Evolutionary conservation across 2,113 vertebrate genomes (phyloP).

Genomic region (Argyrosomus japonicus): DNA sequence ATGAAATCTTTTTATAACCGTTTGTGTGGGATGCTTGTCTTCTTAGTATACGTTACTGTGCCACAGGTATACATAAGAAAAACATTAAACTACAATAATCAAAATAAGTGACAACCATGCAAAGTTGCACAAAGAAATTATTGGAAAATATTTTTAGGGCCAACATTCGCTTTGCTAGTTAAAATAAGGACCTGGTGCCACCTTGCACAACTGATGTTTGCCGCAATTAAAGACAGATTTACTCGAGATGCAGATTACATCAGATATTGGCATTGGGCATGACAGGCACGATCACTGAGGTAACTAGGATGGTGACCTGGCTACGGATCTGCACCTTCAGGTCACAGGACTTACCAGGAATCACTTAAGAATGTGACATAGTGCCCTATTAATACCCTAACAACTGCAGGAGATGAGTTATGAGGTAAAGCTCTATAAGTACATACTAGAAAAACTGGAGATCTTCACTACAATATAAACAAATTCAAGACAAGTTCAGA

Average conservation of each 20-base stretch:
- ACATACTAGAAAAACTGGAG: neutral
- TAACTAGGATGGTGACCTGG: conserved; percentile 40
- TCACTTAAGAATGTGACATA: conserved; percentile 36
- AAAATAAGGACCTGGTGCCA: neutral
- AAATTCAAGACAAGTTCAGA: neutral
- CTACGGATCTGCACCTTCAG: conserved; percentile 34
- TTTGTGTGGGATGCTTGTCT: neutral
- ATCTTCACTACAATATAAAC: conserved; percentile 1
- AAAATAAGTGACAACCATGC: neutral
- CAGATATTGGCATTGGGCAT: conserved; percentile 11
- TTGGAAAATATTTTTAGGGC: neutral
- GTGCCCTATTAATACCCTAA: conserved; percentile 40
- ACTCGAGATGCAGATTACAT: conserved; percentile 23
- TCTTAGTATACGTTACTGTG: neutral
- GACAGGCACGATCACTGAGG: conserved; percentile 22
- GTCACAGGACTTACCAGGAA: conserved; percentile 43
- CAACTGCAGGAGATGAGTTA: conserved; percentile 12
- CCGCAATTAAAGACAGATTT: conserved; percentile 38
- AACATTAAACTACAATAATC: neutral
- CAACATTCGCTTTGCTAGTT: neutral
- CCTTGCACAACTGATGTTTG: conserved; percentile 15
- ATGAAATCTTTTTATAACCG: neutral
- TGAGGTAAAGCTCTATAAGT: conserved; percentile 21
- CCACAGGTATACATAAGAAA: neutral
- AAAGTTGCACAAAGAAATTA: neutral